Base-by-base conservation (phyloP, 2,888 invertebrate genomes). In the Myopa tessellatipennis region DNA sequence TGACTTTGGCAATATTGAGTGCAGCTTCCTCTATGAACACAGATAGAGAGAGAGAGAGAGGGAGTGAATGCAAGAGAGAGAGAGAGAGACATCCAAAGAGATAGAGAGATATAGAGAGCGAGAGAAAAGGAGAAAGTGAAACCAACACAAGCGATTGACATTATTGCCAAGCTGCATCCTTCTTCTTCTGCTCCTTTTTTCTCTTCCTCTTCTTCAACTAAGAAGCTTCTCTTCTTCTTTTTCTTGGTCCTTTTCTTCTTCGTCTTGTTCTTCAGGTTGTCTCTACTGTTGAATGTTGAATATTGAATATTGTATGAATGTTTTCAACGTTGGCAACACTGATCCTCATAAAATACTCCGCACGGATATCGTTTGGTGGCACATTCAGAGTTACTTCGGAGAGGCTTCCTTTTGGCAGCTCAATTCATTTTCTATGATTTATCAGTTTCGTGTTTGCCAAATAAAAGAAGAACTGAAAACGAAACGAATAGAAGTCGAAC, bases 341-440 rank as follows among this genome's bases (percentile, higher is more conserved):
- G 26, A 26, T 1, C 4, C 34, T 63, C 36, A 26, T 34, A 63
- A 63, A 63, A 63, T 26, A 14, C 34, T 63, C 26, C 63, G 26
- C 63, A 14, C 7, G 50, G 14, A 14, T 14, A 50, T 14, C 50
- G 26, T 50, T 50, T 50, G 10, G 50, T 36, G 34, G 16, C 34
- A 14, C 14, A 55, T 70, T 55, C 55, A 34, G 36, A 34, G 55
- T 34, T 16, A 34, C 14, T 36, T 34, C 36, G 14, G 55, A 50
- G 50, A 70, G 70, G 55, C 63, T 45, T 40, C 26, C n/a, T 68
- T 75, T 63, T 68, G 74, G 74, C 74, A 75, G 67, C 55, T 58
- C 86, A 86, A 86, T 86, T 86, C 86, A 86, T 86, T 86, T 86
- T 83, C 84, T 85, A 86, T 86, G 86, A 86, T 86, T 86, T 85